phyloP scores from a whole-genome alignment of 2,113 vertebrate genomes.

The Vulpes vulpes region DNA sequence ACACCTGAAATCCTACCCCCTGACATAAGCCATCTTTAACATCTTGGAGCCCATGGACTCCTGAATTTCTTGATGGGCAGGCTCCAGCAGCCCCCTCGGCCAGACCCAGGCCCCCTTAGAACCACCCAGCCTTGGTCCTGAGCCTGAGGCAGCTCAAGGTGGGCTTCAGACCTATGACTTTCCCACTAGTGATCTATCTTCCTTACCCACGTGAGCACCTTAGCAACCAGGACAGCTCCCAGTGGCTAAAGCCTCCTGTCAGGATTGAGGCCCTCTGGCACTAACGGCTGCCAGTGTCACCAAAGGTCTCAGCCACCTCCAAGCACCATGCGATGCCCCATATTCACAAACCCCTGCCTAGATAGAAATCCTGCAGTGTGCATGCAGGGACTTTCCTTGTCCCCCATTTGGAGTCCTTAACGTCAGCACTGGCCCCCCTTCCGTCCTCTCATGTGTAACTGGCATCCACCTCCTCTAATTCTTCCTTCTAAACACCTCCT shows the following conservation, averaged over 20 bases:
- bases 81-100: background rate
- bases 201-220: background rate
- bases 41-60: background rate
- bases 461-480: background rate
- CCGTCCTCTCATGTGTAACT: background rate
- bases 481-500: background rate
- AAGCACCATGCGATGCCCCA: rapidly evolving
- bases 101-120: background rate
- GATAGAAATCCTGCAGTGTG: background rate
- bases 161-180: background rate
- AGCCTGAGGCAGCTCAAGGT: background rate
- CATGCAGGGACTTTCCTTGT: background rate
- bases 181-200: background rate
- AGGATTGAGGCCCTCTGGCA: background rate
- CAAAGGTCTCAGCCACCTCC: background rate
- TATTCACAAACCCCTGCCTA: background rate
- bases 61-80: background rate
- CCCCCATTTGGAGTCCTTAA: background rate
- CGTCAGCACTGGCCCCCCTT: background rate
- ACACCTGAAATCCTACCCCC: background rate
- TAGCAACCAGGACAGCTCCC: background rate
- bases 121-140: no score
- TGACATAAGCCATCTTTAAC: background rate
- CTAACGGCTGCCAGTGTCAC: background rate
- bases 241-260: background rate